Percentiles rank a stretch among this genome's conserved stretches.
Evolutionary conservation across 2,797 vertebrate genomes (phyloP).

Genomic region (Neoniphon sammara): DNA sequence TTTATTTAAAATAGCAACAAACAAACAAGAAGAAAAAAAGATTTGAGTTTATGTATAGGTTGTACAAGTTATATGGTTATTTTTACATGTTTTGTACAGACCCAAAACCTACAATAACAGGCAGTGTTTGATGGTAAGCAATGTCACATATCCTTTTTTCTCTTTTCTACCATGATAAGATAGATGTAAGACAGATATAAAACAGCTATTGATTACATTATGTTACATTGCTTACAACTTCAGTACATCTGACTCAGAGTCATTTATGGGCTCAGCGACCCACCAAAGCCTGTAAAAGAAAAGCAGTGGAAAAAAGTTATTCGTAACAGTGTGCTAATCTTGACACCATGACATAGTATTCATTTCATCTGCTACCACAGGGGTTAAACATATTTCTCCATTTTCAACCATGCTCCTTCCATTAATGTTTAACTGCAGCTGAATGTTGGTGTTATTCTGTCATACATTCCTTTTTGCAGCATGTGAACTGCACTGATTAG

Average conservation of each 20-base stretch:
- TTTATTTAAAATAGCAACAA: too few relatives aligned
- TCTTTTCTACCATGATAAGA: not conserved
- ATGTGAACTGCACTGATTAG: not conserved
- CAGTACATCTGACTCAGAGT: not conserved
- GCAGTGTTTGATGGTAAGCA: not conserved
- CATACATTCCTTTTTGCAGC: not conserved
- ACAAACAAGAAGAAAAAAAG: not conserved
- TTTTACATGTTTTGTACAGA: too few relatives aligned
- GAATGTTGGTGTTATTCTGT: not conserved
- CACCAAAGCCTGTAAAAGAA: constrained; percentile 42
- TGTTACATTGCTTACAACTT: not conserved
- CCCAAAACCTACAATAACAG: too few relatives aligned
- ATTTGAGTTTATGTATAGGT: not conserved
- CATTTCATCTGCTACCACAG: not conserved
- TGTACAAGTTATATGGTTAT: not conserved
- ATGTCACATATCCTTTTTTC: not conserved
- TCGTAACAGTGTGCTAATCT: not conserved
- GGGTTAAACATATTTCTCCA: constrained; percentile 18
- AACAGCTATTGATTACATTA: not conserved
- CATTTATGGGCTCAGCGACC: not conserved
- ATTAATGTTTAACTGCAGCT: constrained; percentile 12
- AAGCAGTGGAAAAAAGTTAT: constrained; percentile 9
- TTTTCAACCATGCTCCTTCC: not conserved
- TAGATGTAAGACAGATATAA: too few relatives aligned
- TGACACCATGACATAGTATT: not conserved